phyloP scores from a whole-genome alignment of 2,888 invertebrate species.

The Leptinotarsa rubiginosa region DNA sequence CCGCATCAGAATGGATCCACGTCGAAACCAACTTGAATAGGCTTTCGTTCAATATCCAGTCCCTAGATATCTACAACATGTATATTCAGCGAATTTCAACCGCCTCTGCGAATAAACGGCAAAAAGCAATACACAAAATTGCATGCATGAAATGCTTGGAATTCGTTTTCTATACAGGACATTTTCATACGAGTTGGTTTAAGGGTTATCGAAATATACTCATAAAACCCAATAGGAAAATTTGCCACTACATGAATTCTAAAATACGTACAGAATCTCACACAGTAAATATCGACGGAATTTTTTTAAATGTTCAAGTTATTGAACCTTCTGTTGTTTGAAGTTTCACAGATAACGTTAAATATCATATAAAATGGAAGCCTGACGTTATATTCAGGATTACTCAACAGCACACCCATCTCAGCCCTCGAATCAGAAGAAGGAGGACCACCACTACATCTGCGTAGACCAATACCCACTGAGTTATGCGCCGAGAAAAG shows the following conservation, averaged over 20 bases:
- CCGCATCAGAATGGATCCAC: background rate
- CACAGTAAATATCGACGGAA: background rate
- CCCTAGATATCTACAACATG: background rate
- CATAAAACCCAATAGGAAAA: background rate
- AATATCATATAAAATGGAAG: too few species aligned
- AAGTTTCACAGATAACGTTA: too few species aligned
- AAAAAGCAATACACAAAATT: constrained; percentile 16
- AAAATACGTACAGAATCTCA: background rate
- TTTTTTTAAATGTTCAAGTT: background rate
- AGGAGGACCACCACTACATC: too few species aligned
- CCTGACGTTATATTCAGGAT: too few species aligned
- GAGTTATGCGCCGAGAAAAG: too few species aligned
- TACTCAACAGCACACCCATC: too few species aligned
- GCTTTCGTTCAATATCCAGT: background rate
- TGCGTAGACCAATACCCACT: too few species aligned
- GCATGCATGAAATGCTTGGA: constrained; percentile 16
- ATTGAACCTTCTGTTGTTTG: background rate
- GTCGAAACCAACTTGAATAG: background rate
- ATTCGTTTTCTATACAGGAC: constrained; percentile 9
- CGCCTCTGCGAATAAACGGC: background rate
- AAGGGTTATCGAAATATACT: constrained; percentile 11
- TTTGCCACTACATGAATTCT: constrained; percentile 8
- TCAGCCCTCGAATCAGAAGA: too few species aligned
- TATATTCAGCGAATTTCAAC: constrained; percentile 9
- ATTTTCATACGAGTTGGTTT: constrained; percentile 3